Percentiles rank a stretch among this genome's conserved stretches.
These are phyloP conservation scores for Leptinotarsa juncta DNA, from an alignment of 2,888 invertebrate species.

Conservation along the genomic window DNA sequence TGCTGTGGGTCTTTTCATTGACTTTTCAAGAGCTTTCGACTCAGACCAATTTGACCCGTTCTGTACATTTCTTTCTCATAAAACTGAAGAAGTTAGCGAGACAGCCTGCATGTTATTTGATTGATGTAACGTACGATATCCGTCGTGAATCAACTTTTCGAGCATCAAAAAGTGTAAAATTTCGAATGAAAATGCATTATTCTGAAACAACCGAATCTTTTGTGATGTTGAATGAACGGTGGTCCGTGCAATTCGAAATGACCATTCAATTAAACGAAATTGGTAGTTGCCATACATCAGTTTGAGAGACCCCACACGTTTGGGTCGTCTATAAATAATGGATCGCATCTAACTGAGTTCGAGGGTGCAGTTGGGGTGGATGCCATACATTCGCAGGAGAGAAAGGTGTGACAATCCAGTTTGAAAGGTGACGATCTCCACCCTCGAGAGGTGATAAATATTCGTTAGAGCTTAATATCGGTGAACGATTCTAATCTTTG, in stretches of 20 bases:
- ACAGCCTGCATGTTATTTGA: not conserved
- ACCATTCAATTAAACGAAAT: slow-evolving; percentile 64
- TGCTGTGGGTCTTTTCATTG: too few relatives aligned
- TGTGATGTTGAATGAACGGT: slow-evolving; percentile 46
- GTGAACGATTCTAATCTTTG: too few relatives aligned
- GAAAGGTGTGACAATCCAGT: slow-evolving; percentile 21
- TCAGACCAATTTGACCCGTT: too few relatives aligned
- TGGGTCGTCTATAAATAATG: slow-evolving; percentile 43
- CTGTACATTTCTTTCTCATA: too few relatives aligned
- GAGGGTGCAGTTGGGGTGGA: slow-evolving; percentile 47
- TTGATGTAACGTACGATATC: not conserved
- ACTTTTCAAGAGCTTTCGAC: too few relatives aligned
- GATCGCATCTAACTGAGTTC: slow-evolving; percentile 35
- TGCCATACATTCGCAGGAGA: slow-evolving; percentile 28
- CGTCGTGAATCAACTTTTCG: not conserved
- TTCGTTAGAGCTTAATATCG: not conserved
- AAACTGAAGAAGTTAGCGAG: too few relatives aligned
- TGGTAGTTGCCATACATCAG: slow-evolving; percentile 63
- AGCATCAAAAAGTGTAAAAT: slow-evolving; percentile 5
- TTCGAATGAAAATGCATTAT: slow-evolving; percentile 17
- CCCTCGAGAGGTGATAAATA: not conserved
- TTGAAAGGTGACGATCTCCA: not conserved
- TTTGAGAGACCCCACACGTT: slow-evolving; percentile 54
- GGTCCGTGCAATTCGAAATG: slow-evolving; percentile 58
- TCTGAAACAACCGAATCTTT: slow-evolving; percentile 11